phyloP scores from a whole-genome alignment of 2,888 invertebrate genomes.

The Phyllotreta cruciferae region DNA sequence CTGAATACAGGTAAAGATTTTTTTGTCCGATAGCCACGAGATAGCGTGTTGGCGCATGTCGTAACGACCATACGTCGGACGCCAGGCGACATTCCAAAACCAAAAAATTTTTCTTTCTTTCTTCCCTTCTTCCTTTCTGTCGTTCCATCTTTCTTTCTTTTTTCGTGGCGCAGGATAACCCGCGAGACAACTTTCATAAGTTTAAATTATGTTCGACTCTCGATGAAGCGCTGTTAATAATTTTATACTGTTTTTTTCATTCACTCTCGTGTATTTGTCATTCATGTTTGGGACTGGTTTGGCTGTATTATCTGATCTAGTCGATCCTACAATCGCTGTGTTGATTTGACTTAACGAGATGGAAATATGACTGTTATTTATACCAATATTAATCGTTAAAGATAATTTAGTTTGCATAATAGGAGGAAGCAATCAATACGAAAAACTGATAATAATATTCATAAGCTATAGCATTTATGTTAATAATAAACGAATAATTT shows the following conservation, averaged over 20 bases:
- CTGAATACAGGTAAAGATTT: constrained; percentile 30
- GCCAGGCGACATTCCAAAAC: constrained; percentile 48
- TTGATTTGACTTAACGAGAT: not conserved
- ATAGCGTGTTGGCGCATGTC: constrained; percentile 43
- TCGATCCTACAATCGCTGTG: not conserved
- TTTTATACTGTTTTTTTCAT: constrained; percentile 14
- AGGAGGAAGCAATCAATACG: too few species aligned
- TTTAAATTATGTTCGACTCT: constrained; percentile 24
- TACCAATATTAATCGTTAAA: too few species aligned
- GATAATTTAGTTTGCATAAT: too few species aligned
- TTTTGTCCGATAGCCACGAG: constrained; percentile 43
- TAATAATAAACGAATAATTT: too few species aligned
- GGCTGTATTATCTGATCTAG: not conserved
- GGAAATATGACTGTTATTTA: not conserved
- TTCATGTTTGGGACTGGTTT: constrained; percentile 8
- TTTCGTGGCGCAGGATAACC: constrained; percentile 9
- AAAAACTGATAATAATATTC: too few species aligned
- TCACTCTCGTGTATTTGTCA: constrained; percentile 10
- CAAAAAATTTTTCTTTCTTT: constrained; percentile 6
- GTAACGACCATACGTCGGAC: constrained; percentile 43
- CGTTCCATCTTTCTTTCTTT: too few species aligned
- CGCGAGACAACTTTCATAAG: constrained; percentile 19
- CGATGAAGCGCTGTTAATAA: constrained; percentile 4
- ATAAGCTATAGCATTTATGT: too few species aligned
- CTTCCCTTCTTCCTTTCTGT: not conserved